Percentiles rank a stretch among this genome's conserved stretches.
phyloP scores from a whole-genome alignment of 2,888 invertebrate genomes.

The Agrotis clavis region DNA sequence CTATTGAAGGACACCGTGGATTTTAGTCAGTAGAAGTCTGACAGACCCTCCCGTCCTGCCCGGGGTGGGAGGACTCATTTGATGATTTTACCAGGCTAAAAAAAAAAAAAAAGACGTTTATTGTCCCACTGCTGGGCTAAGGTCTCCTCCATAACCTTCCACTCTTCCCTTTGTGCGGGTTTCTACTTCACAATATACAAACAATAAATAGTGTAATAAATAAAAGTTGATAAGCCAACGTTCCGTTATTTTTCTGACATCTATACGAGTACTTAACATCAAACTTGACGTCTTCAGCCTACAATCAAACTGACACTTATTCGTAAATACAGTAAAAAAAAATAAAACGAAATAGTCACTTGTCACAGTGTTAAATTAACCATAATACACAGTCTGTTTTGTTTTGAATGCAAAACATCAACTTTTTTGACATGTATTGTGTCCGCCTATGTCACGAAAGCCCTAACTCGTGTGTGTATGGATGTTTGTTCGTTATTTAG shows the following conservation, averaged over 20 bases:
- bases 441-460: constrained; percentile 33
- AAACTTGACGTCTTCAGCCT: constrained; percentile 8
- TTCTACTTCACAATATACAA: too few relatives aligned
- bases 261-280: constrained; percentile 23
- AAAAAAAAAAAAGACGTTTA: too few relatives aligned
- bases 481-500: constrained; percentile 37
- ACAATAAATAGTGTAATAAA: too few relatives aligned
- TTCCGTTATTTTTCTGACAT: not conserved
- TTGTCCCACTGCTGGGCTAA: too few relatives aligned
- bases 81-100: too few relatives aligned
- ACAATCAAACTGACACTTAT: constrained; percentile 32
- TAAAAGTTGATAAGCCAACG: too few relatives aligned
- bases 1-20: too few relatives aligned
- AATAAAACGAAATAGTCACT: constrained; percentile 16
- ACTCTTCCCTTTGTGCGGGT: too few relatives aligned
- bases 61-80: too few relatives aligned
- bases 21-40: too few relatives aligned
- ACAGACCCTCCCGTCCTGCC: too few relatives aligned
- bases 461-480: not conserved
- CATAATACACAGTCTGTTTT: constrained; percentile 12
- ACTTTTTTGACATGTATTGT: constrained; percentile 45
- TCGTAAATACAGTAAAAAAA: constrained; percentile 27
- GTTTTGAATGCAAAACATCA: constrained; percentile 38
- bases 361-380: constrained; percentile 25
- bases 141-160: too few relatives aligned